Conservation (phyloP, 2,888 invertebrate species). For the Altica lythri region DNA sequence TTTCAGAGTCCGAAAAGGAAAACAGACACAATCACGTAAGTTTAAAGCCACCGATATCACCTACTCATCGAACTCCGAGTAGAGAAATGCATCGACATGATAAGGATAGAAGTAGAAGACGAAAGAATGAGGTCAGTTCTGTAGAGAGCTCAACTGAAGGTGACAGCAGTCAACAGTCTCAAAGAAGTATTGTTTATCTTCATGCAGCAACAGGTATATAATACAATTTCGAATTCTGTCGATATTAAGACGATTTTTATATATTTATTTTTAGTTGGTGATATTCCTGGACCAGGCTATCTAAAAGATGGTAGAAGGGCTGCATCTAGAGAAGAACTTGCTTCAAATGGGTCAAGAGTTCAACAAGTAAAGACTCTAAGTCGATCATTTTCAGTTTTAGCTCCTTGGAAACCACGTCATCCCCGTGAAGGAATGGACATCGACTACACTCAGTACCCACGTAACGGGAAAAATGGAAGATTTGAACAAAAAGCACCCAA, state of each 20-base stretch:
- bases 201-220: constrained; percentile 78
- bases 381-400: constrained; percentile 79
- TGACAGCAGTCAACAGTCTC: constrained; percentile 78
- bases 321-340: constrained; percentile 76
- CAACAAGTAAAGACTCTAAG: constrained; percentile 75
- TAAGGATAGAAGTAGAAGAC: constrained; percentile 48
- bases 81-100: constrained; percentile 57
- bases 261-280: constrained; percentile 66
- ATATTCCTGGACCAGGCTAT: constrained; percentile 75
- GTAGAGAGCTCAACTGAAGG: constrained; percentile 75
- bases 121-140: constrained; percentile 60
- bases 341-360: constrained; percentile 65
- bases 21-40: constrained; percentile 47
- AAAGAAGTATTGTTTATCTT: constrained; percentile 81
- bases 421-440: constrained; percentile 76
- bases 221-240: not conserved
- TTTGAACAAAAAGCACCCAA: constrained; percentile 51
- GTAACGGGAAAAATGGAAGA: constrained; percentile 56
- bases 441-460: constrained; percentile 72
- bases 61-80: constrained; percentile 39
- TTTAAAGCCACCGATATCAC: constrained; percentile 55
- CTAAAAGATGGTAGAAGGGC: constrained; percentile 63
- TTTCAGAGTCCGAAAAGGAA: constrained; percentile 46
- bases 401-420: constrained; percentile 82
- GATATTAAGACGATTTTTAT: constrained; percentile 2